Evolutionary conservation across 2,888 invertebrate species (phyloP), one percentile per base, ranked within the genome.

Genomic region (Drosophila vallismaia): DNA sequence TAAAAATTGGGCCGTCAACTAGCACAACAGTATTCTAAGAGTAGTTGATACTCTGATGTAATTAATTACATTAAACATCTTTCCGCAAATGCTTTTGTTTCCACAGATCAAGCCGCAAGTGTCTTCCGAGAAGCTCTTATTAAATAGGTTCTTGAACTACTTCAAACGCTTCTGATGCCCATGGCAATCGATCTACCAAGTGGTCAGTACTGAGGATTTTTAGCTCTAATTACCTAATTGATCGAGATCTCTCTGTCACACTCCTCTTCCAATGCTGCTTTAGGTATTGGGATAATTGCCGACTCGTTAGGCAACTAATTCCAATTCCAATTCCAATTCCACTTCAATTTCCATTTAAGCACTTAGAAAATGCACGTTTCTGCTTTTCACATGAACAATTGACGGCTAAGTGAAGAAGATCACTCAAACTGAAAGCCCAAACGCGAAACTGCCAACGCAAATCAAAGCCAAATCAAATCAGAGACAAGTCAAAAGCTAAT

Each of bases 291-390:
- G 48, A 82, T 79, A 79, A 83, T 77, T 79, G 74, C 64, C 19
- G 67, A 36, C 84, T 84, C 77, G 82, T 82, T 84, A 81, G 79
- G 49, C 79, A 78, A 73, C 84, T 79, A 84, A 82, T 79, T 81
- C 79, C 68, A 77, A 82, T 79, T 81, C 79, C 68, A 84, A 82
- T 79, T 81, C 79, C 68, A 77, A 82, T 79, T 81, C 79, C 68
- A 78, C 72, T 80, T 82, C 55, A 71, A 85, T 83, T 85, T 85
- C 82, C 82, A 83, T 83, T 83, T 78, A 82, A 82, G 80, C 84
- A 76, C 84, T 82, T 82, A 58, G 40, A 54, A 48, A 66, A 44
- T 48, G 57, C 82, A 81, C 78, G 82, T 79, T 84, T 71, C 40
- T 82, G 75, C 75, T 78, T 81, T 74, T 84, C 81, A 77, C 84